phyloP scores from a whole-genome alignment of 2,888 invertebrate species.

The Papilio elwesi region DNA sequence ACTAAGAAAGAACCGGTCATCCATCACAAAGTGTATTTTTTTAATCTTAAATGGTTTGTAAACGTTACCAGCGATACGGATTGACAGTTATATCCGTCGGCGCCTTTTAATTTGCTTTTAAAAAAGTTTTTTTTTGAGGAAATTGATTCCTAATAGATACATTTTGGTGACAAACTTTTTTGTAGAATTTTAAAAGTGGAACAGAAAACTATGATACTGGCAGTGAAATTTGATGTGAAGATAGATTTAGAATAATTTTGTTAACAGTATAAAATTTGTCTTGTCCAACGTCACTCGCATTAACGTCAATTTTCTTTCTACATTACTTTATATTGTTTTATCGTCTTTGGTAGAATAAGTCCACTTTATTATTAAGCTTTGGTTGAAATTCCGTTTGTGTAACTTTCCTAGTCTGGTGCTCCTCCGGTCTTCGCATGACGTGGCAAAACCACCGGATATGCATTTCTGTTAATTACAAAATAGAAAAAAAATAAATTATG shows the following conservation, averaged over 20 bases:
- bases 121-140: no score
- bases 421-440: no score
- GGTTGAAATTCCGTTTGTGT: background rate
- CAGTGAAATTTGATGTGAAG: background rate
- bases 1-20: background rate
- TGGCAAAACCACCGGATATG: no score
- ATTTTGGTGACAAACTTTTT: constrained; percentile 55
- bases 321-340: no score
- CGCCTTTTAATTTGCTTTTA: constrained; percentile 52
- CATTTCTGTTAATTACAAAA: background rate
- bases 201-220: background rate
- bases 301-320: no score
- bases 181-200: constrained; percentile 39
- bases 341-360: no score
- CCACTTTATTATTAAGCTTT: no score
- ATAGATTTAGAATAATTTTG: no score
- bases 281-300: no score
- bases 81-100: constrained; percentile 52
- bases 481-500: background rate
- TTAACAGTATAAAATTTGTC: no score
- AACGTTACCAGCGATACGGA: constrained; percentile 58
- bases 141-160: constrained; percentile 60
- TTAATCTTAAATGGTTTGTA: constrained; percentile 62
- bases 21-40: constrained; percentile 51
- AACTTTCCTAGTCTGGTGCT: no score